These are phyloP conservation scores for Synanceia verrucosa DNA, from an alignment of 2,797 vertebrate species.

Conservation along the genomic window DNA sequence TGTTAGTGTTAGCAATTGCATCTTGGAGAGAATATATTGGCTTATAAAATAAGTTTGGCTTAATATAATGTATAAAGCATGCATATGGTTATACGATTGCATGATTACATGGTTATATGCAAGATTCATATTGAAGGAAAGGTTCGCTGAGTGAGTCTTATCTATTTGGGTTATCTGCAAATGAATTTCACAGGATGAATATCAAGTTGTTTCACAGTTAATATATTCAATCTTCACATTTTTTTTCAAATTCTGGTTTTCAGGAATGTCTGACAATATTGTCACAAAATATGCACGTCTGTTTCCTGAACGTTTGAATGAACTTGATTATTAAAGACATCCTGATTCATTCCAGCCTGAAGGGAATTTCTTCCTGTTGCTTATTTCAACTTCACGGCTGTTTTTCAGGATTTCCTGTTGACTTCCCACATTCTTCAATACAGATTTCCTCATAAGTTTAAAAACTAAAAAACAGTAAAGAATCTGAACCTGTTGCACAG, in stretches of 20 bases:
- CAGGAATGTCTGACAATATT: not conserved
- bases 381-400: not conserved
- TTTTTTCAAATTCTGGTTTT: not conserved
- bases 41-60: too few relatives aligned
- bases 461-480: not conserved
- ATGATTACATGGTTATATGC: not conserved
- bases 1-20: constrained; percentile 54
- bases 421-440: constrained; percentile 45
- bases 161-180: not conserved
- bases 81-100: not conserved
- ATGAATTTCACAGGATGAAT: not conserved
- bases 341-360: not conserved
- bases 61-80: not conserved
- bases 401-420: constrained; percentile 60
- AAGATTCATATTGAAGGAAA: not conserved
- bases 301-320: not conserved
- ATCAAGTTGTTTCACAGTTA: not conserved
- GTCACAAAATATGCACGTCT: not conserved
- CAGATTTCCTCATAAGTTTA: constrained; percentile 10
- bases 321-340: constrained; percentile 4
- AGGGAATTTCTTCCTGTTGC: not conserved
- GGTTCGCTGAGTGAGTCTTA: not conserved
- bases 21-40: not conserved
- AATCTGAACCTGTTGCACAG: constrained; percentile 7
- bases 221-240: not conserved